Evolutionary conservation across 2,797 vertebrate species (phyloP).

Genomic region (Bufotes viridis): DNA sequence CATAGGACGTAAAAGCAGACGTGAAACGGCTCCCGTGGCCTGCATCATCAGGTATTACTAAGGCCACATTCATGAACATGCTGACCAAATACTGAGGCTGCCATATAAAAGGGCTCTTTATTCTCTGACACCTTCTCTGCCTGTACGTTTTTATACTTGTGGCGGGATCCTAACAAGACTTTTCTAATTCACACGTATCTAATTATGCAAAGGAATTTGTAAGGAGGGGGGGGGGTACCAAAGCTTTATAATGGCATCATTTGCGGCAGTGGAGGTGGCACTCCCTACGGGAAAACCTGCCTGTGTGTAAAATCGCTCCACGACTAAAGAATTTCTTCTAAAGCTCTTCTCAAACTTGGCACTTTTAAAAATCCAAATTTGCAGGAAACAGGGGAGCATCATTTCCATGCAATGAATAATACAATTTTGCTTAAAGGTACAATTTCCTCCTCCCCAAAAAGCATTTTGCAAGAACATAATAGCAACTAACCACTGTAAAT

Average conservation of each 20-base stretch:
- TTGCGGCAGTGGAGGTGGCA: background rate
- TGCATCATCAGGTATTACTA: background rate
- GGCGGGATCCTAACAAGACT: background rate
- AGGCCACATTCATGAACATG: background rate
- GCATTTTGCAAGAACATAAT: slow-evolving; percentile 41
- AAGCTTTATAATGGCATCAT: background rate
- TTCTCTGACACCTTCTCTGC: background rate
- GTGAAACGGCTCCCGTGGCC: background rate
- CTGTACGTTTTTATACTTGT: background rate
- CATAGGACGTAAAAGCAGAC: background rate
- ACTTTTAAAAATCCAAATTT: slow-evolving; percentile 21
- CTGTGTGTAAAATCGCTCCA: slow-evolving; percentile 24
- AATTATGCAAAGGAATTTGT: background rate
- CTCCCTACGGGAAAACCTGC: background rate
- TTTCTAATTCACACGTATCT: background rate
- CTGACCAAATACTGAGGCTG: background rate
- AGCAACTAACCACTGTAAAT: slow-evolving; percentile 39
- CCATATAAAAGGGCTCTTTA: slow-evolving; percentile 34
- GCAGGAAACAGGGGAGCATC: background rate
- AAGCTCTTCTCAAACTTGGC: background rate
- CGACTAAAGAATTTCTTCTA: background rate
- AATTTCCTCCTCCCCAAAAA: slow-evolving; percentile 49
- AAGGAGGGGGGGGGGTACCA: background rate
- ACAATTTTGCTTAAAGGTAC: slow-evolving; percentile 49
- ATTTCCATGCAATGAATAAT: slow-evolving; percentile 28